phyloP scores from a whole-genome alignment of 2,113 vertebrate genomes.

The Pteronura brasiliensis region DNA sequence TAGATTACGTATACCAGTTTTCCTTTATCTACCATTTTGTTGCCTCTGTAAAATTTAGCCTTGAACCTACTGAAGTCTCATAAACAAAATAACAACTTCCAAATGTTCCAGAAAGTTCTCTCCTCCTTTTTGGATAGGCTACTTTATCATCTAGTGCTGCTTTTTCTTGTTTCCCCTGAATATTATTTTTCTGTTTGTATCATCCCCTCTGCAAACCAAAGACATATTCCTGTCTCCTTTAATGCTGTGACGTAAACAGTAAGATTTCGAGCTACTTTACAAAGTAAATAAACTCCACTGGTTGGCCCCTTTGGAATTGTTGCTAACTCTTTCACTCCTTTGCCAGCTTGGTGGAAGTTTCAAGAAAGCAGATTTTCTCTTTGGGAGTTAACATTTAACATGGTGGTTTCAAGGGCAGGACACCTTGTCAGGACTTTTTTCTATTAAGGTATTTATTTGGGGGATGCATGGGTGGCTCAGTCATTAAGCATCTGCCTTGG shows the following conservation, averaged over 20 bases:
- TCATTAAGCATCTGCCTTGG: too few relatives aligned
- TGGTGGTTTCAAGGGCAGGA: background rate
- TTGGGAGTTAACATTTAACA: background rate
- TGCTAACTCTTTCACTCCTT: constrained; percentile 40
- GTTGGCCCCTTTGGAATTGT: background rate
- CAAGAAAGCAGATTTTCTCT: constrained; percentile 18
- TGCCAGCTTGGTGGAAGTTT: constrained; percentile 33
- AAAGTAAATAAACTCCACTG: background rate
- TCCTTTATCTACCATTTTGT: constrained; percentile 55
- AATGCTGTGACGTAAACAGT: background rate
- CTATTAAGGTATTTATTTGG: background rate
- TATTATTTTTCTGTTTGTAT: constrained; percentile 7
- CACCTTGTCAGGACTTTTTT: background rate
- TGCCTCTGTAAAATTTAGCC: constrained; percentile 46
- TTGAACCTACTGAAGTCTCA: constrained; percentile 35
- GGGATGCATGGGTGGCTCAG: background rate
- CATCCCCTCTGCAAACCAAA: background rate
- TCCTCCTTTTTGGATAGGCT: background rate
- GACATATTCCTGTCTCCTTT: background rate
- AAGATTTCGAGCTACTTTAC: constrained; percentile 43
- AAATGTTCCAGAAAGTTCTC: constrained; percentile 32
- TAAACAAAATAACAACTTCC: constrained; percentile 49
- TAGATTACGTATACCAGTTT: constrained; percentile 65
- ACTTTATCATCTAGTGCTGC: background rate
- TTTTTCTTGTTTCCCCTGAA: background rate